Percentiles rank a stretch among this genome's conserved stretches.
phyloP scores from a whole-genome alignment of 2,113 vertebrate species.

The Lethenteron camtschaticum region DNA sequence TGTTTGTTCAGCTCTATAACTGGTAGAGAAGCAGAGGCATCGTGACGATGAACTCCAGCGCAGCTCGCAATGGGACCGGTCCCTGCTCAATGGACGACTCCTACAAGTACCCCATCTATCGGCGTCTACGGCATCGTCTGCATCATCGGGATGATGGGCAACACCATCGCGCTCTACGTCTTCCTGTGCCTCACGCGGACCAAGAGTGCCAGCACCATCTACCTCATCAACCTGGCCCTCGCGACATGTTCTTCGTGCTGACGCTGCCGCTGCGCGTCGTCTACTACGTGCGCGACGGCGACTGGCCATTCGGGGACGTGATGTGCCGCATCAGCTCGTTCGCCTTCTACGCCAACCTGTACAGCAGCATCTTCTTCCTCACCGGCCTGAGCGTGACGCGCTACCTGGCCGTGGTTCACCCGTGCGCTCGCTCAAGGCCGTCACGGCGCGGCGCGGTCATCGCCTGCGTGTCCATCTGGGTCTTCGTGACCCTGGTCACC shows the following conservation, averaged over 20 bases:
- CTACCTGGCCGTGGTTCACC: constrained; percentile 21
- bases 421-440: constrained; percentile 13
- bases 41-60: no score
- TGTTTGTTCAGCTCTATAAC: no score
- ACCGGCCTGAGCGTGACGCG: constrained; percentile 26
- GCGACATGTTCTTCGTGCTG: constrained; percentile 24
- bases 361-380: constrained; percentile 30
- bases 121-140: constrained; percentile 21
- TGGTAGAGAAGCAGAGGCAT: no score
- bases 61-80: no score
- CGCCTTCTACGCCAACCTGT: constrained; percentile 28
- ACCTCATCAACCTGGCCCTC: constrained; percentile 29
- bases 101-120: constrained; percentile 23
- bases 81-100: background rate
- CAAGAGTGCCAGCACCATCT: constrained; percentile 16
- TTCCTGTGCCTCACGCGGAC: constrained; percentile 16
- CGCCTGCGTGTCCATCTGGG: constrained; percentile 43
- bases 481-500: constrained; percentile 44
- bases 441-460: no score
- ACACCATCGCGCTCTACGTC: constrained; percentile 18
- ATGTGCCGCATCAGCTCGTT: constrained; percentile 23
- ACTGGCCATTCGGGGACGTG: constrained; percentile 24
- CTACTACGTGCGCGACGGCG: constrained; percentile 18
- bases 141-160: constrained; percentile 20
- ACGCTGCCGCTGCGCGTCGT: constrained; percentile 24